Evolutionary conservation across 30 jellyfish, hydroid and myxozoan genomes (phyloP).

Genomic region (Morbakka virulenta): DNA sequence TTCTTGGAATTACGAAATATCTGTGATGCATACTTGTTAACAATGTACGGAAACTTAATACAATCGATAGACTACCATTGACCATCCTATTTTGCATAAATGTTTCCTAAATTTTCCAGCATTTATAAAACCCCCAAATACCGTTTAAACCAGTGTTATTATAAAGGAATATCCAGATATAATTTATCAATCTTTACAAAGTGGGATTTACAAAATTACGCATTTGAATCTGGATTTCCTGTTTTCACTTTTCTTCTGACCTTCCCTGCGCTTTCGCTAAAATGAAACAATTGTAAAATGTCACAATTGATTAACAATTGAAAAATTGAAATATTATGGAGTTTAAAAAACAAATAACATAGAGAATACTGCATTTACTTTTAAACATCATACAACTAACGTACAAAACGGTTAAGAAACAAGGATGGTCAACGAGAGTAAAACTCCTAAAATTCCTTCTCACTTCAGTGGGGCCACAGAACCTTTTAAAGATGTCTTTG

Average conservation of each 20-base stretch:
- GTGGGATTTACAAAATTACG: constrained; percentile 48
- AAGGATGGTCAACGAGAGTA: too few relatives aligned
- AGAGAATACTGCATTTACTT: too few relatives aligned
- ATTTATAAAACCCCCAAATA: neutral
- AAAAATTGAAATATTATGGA: neutral
- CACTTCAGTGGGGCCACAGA: too few relatives aligned
- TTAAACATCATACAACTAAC: too few relatives aligned
- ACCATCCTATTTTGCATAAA: neutral
- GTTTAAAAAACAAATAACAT: too few relatives aligned
- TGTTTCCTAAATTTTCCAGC: neutral
- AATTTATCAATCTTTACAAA: neutral
- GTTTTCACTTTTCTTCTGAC: constrained; percentile 81
- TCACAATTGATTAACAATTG: neutral
- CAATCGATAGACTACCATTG: neutral
- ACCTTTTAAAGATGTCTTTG: too few relatives aligned
- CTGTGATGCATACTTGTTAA: too few relatives aligned
- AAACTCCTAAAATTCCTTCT: too few relatives aligned
- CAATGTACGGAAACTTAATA: too few relatives aligned
- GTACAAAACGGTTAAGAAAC: too few relatives aligned
- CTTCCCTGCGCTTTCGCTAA: constrained; percentile 80
- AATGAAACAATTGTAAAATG: neutral
- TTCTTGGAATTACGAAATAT: too few relatives aligned
- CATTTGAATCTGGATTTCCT: constrained; percentile 86
- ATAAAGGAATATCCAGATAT: neutral
- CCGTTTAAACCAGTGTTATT: neutral